Percentiles rank a stretch among this genome's conserved stretches.
phyloP scores from a whole-genome alignment of 2,888 invertebrate species.

The Rhamnusium bicolor region DNA sequence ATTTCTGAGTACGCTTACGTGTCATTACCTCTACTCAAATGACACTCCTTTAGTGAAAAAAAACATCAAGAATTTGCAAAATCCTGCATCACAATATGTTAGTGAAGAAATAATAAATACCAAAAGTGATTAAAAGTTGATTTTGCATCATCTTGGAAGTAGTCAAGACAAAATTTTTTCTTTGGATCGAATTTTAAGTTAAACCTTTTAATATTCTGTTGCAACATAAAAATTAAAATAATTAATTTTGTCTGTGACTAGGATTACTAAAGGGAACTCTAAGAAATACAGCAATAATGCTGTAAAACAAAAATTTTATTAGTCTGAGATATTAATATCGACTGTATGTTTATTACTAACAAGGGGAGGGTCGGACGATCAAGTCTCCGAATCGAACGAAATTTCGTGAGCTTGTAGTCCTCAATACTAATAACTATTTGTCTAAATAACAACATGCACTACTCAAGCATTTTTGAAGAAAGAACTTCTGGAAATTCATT shows the following conservation, averaged over 20 bases:
- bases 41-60: conserved; percentile 32
- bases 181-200: background rate
- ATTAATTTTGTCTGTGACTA: conserved; percentile 5
- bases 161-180: conserved; percentile 6
- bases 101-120: background rate
- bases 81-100: background rate
- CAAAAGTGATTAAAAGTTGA: background rate
- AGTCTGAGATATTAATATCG: background rate
- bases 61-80: conserved; percentile 4
- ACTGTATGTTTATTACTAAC: too few relatives aligned
- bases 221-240: background rate
- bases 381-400: background rate
- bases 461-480: too few relatives aligned
- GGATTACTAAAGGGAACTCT: conserved; percentile 40
- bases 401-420: background rate
- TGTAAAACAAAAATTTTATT: conserved; percentile 39
- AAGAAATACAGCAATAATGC: conserved; percentile 47
- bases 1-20: conserved; percentile 41
- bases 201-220: background rate
- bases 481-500: too few relatives aligned
- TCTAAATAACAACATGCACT: too few relatives aligned
- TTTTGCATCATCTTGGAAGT: conserved; percentile 5
- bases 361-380: background rate
- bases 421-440: too few relatives aligned
- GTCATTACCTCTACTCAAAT: conserved; percentile 7